phyloP scores from a whole-genome alignment of 1,140 invertebrate species.

The Nixonia krombeini region DNA sequence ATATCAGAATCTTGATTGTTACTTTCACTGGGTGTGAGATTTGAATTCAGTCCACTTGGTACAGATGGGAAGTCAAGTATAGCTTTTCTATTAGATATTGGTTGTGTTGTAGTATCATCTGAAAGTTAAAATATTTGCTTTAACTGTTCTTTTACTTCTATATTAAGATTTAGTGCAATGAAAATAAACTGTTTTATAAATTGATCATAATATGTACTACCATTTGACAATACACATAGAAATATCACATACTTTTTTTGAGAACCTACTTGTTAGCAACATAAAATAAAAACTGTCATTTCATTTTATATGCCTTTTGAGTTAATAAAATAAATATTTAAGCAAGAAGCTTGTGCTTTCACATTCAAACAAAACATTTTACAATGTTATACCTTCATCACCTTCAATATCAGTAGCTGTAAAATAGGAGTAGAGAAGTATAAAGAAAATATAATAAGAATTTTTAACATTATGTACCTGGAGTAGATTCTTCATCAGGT shows the following conservation, averaged over 20 bases:
- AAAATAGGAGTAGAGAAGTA: background rate
- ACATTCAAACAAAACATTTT: no score
- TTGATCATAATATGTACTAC: no score
- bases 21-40: constrained; percentile 10
- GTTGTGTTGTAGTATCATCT: constrained; percentile 7
- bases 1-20: constrained; percentile 24
- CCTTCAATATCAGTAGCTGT: no score
- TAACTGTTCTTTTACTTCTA: background rate
- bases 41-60: constrained; percentile 32
- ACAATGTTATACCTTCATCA: background rate
- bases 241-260: no score
- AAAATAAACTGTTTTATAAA: no score
- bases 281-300: background rate
- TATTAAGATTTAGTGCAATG: background rate
- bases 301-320: background rate
- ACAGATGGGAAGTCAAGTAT: constrained; percentile 54
- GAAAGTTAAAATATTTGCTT: background rate
- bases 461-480: constrained; percentile 10
- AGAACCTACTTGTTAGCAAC: no score
- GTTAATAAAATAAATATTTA: no score
- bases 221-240: background rate
- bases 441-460: background rate
- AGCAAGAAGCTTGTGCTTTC: background rate
- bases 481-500: constrained; percentile 14
- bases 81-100: constrained; percentile 33